These are phyloP conservation scores for Mola mola DNA, from an alignment of 2,113 vertebrate genomes.

Conservation along the genomic window DNA sequence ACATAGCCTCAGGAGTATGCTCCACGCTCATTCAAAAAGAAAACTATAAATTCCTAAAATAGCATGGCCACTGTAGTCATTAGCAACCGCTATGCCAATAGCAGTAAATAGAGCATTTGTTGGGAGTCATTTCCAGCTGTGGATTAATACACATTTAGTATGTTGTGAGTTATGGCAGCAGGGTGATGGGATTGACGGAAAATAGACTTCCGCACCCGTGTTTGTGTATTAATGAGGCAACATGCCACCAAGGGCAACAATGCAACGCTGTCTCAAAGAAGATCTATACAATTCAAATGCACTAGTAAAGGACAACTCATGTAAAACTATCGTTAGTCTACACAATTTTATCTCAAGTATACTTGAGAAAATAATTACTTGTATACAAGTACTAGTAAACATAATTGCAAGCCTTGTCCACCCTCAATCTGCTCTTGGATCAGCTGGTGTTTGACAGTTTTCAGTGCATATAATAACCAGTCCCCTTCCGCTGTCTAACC, in stretches of 20 bases:
- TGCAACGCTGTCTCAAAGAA: slow-evolving; percentile 17
- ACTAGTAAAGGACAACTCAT: no score
- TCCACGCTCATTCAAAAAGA: neutral
- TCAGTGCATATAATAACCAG: no score
- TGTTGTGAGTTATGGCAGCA: slow-evolving; percentile 36
- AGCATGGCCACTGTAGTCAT: neutral
- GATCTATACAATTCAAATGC: no score
- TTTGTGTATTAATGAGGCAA: slow-evolving; percentile 38
- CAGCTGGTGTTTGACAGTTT: no score
- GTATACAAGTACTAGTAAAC: no score
- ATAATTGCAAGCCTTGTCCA: no score
- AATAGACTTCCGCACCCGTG: slow-evolving; percentile 43
- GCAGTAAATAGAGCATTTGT: slow-evolving; percentile 28
- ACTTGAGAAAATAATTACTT: no score
- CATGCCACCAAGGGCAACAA: slow-evolving; percentile 32
- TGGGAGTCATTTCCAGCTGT: slow-evolving; percentile 25
- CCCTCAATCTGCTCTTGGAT: no score
- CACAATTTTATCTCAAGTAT: neutral
- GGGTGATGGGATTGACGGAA: slow-evolving; percentile 38
- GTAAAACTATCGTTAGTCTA: neutral
- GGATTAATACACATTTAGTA: slow-evolving; percentile 41
- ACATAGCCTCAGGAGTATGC: neutral
- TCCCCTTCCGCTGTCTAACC: no score
- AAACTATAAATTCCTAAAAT: neutral
- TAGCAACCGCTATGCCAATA: neutral